phyloP scores from a whole-genome alignment of 2,113 vertebrate species.

The Passer montanus region DNA sequence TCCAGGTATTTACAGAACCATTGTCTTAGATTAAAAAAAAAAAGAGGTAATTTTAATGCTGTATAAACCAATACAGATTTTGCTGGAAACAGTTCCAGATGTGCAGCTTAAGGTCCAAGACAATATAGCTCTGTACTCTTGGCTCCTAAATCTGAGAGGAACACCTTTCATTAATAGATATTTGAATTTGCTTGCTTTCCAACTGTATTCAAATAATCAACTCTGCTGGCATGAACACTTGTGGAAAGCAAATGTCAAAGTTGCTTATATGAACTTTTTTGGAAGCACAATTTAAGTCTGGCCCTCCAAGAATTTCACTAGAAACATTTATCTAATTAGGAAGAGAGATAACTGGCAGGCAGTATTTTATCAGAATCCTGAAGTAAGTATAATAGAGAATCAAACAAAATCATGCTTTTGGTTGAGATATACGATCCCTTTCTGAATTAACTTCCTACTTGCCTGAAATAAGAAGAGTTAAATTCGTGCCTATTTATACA shows the following conservation, averaged over 20 bases:
- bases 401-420: not conserved
- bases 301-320: not conserved
- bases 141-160: not conserved
- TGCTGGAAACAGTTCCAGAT: not conserved
- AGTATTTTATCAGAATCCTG: not conserved
- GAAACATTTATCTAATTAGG: not conserved
- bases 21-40: not conserved
- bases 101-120: not conserved
- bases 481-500: not conserved
- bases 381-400: not conserved
- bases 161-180: not conserved
- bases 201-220: conserved; percentile 1
- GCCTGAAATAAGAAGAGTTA: not conserved
- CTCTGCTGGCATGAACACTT: not conserved
- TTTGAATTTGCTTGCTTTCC: conserved; percentile 18
- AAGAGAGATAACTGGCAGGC: not conserved
- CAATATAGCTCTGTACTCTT: not conserved
- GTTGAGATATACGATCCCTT: not conserved
- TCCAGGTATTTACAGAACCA: not conserved
- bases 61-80: not conserved
- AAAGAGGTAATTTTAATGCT: not conserved
- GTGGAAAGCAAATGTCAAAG: conserved; percentile 2
- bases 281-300: not conserved
- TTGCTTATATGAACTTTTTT: not conserved
- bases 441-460: not conserved